Evolutionary conservation across 92 coral and sea anemone genomes (phyloP), one percentile per base, ranked within the genome.

Genomic region (Scolanthus callimorphus): DNA sequence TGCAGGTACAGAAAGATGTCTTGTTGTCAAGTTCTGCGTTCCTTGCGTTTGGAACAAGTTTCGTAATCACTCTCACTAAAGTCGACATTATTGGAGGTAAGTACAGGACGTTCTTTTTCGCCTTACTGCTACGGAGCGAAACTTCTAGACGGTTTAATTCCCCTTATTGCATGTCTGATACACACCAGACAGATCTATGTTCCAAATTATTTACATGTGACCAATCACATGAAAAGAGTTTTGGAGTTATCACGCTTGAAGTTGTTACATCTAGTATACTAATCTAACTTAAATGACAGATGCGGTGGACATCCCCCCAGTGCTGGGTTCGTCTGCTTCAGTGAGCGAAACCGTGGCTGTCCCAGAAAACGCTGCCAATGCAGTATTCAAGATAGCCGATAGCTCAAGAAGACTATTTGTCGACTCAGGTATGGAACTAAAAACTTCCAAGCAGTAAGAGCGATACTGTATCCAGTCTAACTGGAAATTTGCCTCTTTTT

Each of bases 281-380:
- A n/a, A n/a, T n/a, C n/a, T n/a, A n/a, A n/a, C n/a, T n/a, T n/a
- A n/a, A n/a, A n/a, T n/a, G n/a, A n/a, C n/a, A n/a, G n/a, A n/a
- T n/a, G n/a, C n/a, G n/a, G n/a, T n/a, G n/a, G 41, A 15, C 8
- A 34, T 34, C 41, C 41, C 41, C 8, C 41, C 41, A 6, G 15
- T 34, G 6, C 41, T 34, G 6, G 41, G 78, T 29, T 69, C 86
- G 1, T 17, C 74, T 4, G 53, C 75, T 11, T 65, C 85, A 3
- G 22, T 78, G 59, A 78, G 73, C 30, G 82, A 70, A 54, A 62
- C 55, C 0, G 82, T 86, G 13, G 29, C 46, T 11, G 95, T 94
- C 1, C 90, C 83, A 22, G 94, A 84, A 29, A 51, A 51, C n/a
- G 99, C 99, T 10, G 96, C 99, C 4, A 94, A 94, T 31, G 96